phyloP scores from a whole-genome alignment of 2,797 vertebrate species.

The Kryptolebias ocellatus region DNA sequence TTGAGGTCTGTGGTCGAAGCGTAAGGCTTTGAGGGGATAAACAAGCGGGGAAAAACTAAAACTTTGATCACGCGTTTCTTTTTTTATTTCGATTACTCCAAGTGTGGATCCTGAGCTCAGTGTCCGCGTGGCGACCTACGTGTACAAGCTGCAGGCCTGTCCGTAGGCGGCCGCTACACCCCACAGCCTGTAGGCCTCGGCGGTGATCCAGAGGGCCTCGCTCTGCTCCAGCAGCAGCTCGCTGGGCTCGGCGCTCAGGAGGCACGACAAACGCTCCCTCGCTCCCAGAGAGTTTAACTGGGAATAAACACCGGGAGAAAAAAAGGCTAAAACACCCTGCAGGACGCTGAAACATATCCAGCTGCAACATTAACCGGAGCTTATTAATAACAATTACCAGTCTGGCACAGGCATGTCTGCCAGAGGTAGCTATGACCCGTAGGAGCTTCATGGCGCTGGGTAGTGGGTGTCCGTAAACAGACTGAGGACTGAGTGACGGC shows the following conservation, averaged over 20 bases:
- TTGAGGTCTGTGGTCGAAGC: too few relatives aligned
- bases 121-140: conserved; percentile 69
- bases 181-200: conserved; percentile 91
- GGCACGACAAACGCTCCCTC: conserved; percentile 84
- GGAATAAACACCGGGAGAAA: background rate
- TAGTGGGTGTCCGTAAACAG: conserved; percentile 86
- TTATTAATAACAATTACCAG: conserved; percentile 80
- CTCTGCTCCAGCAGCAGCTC: conserved; percentile 85
- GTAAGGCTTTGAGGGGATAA: too few relatives aligned
- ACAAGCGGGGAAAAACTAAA: too few relatives aligned
- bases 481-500: conserved; percentile 61
- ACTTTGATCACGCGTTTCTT: too few relatives aligned
- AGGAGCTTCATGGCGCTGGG: conserved; percentile 91
- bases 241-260: conserved; percentile 86
- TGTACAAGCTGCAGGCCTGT: conserved; percentile 90
- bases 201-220: conserved; percentile 85
- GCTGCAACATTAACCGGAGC: background rate
- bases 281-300: conserved; percentile 88
- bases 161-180: conserved; percentile 89
- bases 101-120: too few relatives aligned
- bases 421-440: conserved; percentile 89
- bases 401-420: conserved; percentile 89
- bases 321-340: background rate
- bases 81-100: too few relatives aligned
- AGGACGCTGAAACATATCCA: background rate